These are phyloP conservation scores for Takifugu bimaculatus DNA, from an alignment of 2,113 vertebrate genomes.

Conservation along the genomic window DNA sequence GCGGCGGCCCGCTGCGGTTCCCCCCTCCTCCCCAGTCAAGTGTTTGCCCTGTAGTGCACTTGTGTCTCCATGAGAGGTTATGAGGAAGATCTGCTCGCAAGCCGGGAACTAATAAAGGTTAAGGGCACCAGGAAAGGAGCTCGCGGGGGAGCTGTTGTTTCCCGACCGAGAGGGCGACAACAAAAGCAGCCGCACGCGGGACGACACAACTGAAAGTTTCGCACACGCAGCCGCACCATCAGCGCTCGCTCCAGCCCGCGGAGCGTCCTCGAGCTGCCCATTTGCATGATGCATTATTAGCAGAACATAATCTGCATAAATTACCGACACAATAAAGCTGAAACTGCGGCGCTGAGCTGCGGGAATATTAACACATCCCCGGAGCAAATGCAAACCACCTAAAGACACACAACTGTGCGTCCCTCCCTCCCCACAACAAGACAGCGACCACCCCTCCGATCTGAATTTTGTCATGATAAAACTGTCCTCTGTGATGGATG, in stretches of 20 bases:
- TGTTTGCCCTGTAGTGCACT: not conserved
- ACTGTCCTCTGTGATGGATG: constrained; percentile 47
- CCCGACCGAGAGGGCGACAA: too few species aligned
- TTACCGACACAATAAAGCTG: constrained; percentile 10
- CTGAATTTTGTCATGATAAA: constrained; percentile 49
- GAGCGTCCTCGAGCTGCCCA: not conserved
- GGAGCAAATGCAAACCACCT: constrained; percentile 34
- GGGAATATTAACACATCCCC: constrained; percentile 13
- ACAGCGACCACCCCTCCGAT: constrained; percentile 36
- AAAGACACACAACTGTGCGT: constrained; percentile 13
- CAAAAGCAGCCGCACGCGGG: too few species aligned
- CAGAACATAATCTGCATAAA: constrained; percentile 33
- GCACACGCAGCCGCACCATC: too few species aligned
- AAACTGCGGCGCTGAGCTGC: constrained; percentile 4
- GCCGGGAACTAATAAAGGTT: constrained; percentile 47
- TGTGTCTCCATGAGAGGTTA: constrained; percentile 38
- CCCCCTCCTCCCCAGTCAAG: constrained; percentile 21
- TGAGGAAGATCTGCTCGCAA: constrained; percentile 38
- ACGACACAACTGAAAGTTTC: too few species aligned
- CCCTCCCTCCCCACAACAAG: constrained; percentile 19
- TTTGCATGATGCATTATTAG: constrained; percentile 31
- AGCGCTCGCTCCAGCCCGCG: not conserved
- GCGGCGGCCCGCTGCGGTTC: constrained; percentile 40
- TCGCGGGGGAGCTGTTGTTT: too few species aligned
- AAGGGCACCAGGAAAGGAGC: constrained; percentile 19